phyloP scores from a whole-genome alignment of 2,797 vertebrate species.

The Ciconia nigra region DNA sequence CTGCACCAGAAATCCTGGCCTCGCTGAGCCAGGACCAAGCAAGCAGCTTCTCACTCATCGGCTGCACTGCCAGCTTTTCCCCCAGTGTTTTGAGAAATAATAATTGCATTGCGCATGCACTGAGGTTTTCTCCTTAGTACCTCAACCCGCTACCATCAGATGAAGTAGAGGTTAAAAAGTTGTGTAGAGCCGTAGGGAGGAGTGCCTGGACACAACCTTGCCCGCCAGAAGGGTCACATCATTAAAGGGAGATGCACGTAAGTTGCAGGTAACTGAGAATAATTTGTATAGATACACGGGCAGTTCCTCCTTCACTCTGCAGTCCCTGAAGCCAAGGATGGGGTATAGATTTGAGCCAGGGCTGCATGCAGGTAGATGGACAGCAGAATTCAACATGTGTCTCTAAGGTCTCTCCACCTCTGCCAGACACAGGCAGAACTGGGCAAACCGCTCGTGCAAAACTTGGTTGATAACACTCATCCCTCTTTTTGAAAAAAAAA shows the following conservation, averaged over 20 bases:
- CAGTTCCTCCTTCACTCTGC: background rate
- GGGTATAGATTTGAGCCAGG: background rate
- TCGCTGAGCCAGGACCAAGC: background rate
- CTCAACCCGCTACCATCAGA: background rate
- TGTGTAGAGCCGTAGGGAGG: background rate
- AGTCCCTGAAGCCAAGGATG: background rate
- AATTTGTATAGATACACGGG: fast-evolving
- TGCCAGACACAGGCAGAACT: background rate
- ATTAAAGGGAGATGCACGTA: background rate
- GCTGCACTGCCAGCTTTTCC: background rate
- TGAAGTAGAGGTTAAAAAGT: background rate
- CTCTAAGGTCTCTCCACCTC: background rate
- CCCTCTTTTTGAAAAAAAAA: background rate
- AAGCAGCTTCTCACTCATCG: background rate
- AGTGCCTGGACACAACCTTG: background rate
- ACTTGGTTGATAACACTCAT: background rate
- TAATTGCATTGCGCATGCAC: background rate
- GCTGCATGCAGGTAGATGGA: background rate
- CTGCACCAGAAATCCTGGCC: background rate
- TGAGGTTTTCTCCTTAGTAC: background rate
- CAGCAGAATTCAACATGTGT: background rate
- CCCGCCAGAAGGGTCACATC: background rate
- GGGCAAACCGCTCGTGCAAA: background rate
- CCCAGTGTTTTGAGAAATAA: background rate
- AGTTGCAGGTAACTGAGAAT: background rate